Base-by-base conservation (phyloP, 2,797 vertebrate genomes). In the Pterois miles region DNA sequence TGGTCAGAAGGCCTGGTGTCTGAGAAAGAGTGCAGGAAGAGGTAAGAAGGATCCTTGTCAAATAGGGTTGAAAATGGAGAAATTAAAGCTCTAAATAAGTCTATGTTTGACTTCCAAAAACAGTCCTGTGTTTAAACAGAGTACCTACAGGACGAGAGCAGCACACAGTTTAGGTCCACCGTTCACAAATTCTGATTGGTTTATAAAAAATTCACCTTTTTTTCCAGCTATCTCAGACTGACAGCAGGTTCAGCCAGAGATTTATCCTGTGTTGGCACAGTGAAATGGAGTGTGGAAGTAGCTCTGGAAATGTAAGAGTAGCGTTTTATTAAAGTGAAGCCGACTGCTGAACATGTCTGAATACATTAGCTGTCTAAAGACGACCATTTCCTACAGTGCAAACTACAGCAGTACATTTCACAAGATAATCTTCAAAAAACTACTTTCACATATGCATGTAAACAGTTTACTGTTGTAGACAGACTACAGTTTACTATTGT, bases 251-350 rank as follows among this genome's bases (percentile, higher is more conserved):
- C 38, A 79, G 52, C 38, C 63, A 23, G 36, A 72, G 72, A 43
- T 83, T 73, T 65, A 79, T 81, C 53, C 76, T 8, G 25, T 81
- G 77, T 84, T 84, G 70, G 81, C 81, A 74, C 50, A 81, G 71
- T 56, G 78, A 85, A 85, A 79, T 78, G 43, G 81, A 82, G 76
- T 63, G 72, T 76, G 74, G 68, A 84, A 86, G 78, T 74, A 80
- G 40, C 64, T 86, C 59, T 65, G 68, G 53, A 58, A 58, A 62
- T 3, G 56, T n/a, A 52, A 83, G 69, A 72, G 23, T 27, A 64
- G 77, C 27, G 72, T 73, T 82, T 70, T 57, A 60, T 75, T 71
- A 71, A 73, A 86, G 57, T 78, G 59, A 73, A 80, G 38, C 38
- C 64, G 59, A 74, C 82, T 79, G 53, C 71, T 36, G 74, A 76